Evolutionary conservation across 2,797 vertebrate genomes (phyloP), one percentile per base, ranked within the genome.

Genomic region (Manis crassicaudata): DNA sequence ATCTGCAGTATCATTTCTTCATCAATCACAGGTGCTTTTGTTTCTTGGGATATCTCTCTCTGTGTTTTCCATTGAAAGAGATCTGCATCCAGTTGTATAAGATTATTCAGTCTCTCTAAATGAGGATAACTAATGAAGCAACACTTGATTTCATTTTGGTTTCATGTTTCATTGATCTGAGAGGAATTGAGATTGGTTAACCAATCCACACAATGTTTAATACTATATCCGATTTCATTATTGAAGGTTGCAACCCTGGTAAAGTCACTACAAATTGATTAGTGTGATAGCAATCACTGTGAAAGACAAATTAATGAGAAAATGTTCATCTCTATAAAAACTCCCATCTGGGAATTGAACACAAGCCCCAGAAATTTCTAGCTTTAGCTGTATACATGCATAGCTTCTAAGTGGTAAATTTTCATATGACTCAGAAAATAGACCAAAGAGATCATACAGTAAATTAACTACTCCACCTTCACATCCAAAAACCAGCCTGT

Each of bases 241-340:
- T 88, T 96, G 95, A 97, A 98, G 97, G 84, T 96, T 97, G 75
- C 90, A 97, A 93, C 95, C 97, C 94, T 88, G 95, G 65, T 95
- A 91, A 93, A 97, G 93, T 97, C 95, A 93, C 83, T 96, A 84
- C 70, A 95, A 93, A 98, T 96, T 98, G 92, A 98, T 97, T 97
- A 85, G 73, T 97, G 84, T 93, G 92, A 90, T 92, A 72, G 54
- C 96, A 96, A 95, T 97, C 91, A 94, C 92, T 98, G 97, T 96
- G 88, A 88, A 97, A 97, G 97, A 97, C 92, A 97, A 97, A 86
- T 96, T 97, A 97, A 97, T 97, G 96, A 98, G 96, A 96, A 98
- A 98, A 96, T 21, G 4, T 95, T 98, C 83, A 32, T 96, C 96
- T 94, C 88, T 96, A 50, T 97, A 96, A 96, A 96, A 79, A 79